Base-by-base conservation (phyloP, 1,140 invertebrate genomes). In the Araneus ventricosus region DNA sequence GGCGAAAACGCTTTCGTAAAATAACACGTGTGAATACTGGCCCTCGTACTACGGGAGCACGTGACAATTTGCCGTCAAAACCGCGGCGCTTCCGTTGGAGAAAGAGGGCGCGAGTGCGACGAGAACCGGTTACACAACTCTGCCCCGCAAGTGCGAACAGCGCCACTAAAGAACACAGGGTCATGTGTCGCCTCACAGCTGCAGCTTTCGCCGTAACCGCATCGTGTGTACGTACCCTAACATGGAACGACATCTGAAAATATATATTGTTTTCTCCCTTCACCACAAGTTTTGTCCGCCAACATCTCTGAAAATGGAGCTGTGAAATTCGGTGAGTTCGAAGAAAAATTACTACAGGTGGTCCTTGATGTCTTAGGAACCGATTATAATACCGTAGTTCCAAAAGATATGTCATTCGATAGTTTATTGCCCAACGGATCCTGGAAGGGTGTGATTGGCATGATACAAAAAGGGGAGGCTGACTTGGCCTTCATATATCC, bases 371-470 rank as follows among this genome's bases (percentile, higher is more conserved):
- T 5, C 5, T 34, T 86, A 14, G n/a, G 30, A 59, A 34, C 61
- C 61, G 10, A 86, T 10, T 61, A 86, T 27, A n/a, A 61, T 6
- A 34, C 61, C 27, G 30, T 61, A 24, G 34, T 86, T 24, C 84
- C 84, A 27, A 34, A 86, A 27, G 84, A 86, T 20, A n/a, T 4
- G 17, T 10, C 30, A 5, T 61, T 5, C 8, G 84, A 52, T 24
- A 30, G 20, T 20, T 20, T 59, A 10, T 2, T 8, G n/a, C 27
- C 45, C 2, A 37, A 86, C 22, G 45, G 45, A 86, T 27, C 45
- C 17, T 86, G 84, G 84, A 86, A 52, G 3, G 84, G 52, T 20
- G 4, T 86, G 45, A 59, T 86, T 10, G 84, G 84, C n/a, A 86
- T 86, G 84, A 4, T 86, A 59, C 52, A 86, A 27, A 86, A 30